Percentiles rank a stretch among this genome's conserved stretches.
Evolutionary conservation across 2,113 vertebrate species (phyloP).

Genomic region (Madoqua kirkii): DNA sequence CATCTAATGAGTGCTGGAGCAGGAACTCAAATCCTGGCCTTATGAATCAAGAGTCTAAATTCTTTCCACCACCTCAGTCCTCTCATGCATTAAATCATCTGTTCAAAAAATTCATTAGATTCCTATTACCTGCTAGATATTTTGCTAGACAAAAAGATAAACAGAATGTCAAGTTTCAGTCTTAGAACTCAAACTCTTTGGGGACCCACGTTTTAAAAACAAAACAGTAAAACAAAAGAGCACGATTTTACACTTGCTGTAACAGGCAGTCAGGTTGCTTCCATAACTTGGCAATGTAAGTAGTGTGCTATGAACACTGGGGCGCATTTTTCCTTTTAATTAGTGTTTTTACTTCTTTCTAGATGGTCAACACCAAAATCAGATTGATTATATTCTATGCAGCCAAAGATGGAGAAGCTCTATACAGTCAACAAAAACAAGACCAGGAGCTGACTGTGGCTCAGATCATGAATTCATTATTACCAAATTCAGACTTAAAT

Average conservation of each 20-base stretch:
- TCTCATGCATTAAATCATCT: background rate
- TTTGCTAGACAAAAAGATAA: too few relatives aligned
- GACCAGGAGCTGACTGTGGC: too few relatives aligned
- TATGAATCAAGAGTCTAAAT: background rate
- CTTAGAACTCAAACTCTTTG: background rate
- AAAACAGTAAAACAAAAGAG: background rate
- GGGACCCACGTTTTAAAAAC: background rate
- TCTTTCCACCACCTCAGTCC: rapidly evolving
- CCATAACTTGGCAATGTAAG: background rate
- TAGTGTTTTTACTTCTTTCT: background rate
- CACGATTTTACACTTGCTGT: rapidly evolving
- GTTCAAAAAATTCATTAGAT: background rate
- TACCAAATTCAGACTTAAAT: too few relatives aligned
- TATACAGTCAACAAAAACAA: too few relatives aligned
- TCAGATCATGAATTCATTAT: too few relatives aligned
- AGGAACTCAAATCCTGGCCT: background rate
- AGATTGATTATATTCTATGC: too few relatives aligned
- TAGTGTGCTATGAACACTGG: background rate
- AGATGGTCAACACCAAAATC: too few relatives aligned
- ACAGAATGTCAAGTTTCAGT: background rate
- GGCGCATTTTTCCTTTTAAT: background rate
- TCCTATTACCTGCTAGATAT: background rate
- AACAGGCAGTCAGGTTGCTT: background rate
- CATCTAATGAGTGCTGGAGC: background rate
- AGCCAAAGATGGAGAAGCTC: too few relatives aligned